Evolutionary conservation across 2,113 vertebrate species (phyloP).

Genomic region (Mionectes macconnelli): DNA sequence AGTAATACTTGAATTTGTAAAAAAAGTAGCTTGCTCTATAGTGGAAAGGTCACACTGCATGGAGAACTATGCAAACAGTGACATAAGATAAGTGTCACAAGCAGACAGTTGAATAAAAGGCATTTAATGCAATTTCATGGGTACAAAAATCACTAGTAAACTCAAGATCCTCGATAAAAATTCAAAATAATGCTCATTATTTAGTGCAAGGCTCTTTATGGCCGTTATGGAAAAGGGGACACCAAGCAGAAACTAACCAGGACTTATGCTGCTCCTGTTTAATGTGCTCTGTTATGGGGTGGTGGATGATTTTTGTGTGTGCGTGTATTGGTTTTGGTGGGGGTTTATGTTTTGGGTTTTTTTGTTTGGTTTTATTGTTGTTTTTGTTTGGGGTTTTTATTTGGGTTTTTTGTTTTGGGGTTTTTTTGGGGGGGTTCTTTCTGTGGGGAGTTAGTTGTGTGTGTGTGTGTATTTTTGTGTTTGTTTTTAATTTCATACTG

Average conservation of each 20-base stretch:
- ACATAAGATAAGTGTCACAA: background rate
- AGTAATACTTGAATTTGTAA: background rate
- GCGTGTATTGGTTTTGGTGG: background rate
- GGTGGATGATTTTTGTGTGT: background rate
- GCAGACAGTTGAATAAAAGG: background rate
- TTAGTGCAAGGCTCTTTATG: background rate
- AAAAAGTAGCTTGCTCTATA: background rate
- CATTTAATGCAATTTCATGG: background rate
- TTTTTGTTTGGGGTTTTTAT: background rate
- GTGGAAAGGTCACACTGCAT: background rate
- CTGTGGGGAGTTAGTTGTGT: background rate
- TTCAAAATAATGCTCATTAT: background rate
- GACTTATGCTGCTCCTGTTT: background rate
- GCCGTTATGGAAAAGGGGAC: background rate
- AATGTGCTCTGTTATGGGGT: background rate
- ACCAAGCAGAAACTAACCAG: background rate
- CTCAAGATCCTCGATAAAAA: background rate
- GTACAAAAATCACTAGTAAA: background rate
- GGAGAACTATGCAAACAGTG: background rate
- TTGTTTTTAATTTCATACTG: background rate
- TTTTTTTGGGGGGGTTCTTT: background rate
- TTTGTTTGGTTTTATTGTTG: no score
- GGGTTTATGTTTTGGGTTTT: background rate
- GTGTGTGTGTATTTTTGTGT: background rate
- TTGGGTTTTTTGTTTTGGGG: background rate